Percentiles rank a stretch among this genome's conserved stretches.
Evolutionary conservation across 2,797 vertebrate genomes (phyloP).

Genomic region (Coendou prehensilis): DNA sequence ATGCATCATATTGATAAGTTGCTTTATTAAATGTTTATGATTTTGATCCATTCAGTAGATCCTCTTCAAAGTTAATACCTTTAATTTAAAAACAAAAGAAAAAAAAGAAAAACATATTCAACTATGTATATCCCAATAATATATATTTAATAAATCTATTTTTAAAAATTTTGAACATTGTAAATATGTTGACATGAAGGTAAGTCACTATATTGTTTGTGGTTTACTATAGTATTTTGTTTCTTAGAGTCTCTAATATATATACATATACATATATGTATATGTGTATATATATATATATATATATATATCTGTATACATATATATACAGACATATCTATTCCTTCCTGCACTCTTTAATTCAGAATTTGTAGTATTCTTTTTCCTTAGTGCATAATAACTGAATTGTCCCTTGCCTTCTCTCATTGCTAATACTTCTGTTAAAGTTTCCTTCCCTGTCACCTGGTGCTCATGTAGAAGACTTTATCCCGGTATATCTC

Average conservation of each 20-base stretch:
- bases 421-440: background rate
- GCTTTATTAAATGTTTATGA: background rate
- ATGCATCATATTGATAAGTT: background rate
- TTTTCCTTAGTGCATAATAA: background rate
- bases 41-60: background rate
- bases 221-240: background rate
- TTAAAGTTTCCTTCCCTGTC: background rate
- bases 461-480: background rate
- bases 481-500: background rate
- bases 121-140: background rate
- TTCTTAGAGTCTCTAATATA: background rate
- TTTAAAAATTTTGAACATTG: background rate
- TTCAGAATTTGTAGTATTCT: background rate
- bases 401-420: fast-evolving
- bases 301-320: background rate
- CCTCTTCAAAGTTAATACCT: background rate
- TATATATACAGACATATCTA: background rate
- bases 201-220: background rate
- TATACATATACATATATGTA: background rate
- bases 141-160: background rate
- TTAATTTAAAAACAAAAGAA: background rate
- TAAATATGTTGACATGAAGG: background rate
- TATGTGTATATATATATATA: background rate
- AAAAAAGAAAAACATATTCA: background rate
- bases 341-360: background rate